Percentiles rank a stretch among this genome's conserved stretches.
These are phyloP conservation scores for Apteryx owenii DNA, from an alignment of 2,113 vertebrate genomes.

Conservation along the genomic window DNA sequence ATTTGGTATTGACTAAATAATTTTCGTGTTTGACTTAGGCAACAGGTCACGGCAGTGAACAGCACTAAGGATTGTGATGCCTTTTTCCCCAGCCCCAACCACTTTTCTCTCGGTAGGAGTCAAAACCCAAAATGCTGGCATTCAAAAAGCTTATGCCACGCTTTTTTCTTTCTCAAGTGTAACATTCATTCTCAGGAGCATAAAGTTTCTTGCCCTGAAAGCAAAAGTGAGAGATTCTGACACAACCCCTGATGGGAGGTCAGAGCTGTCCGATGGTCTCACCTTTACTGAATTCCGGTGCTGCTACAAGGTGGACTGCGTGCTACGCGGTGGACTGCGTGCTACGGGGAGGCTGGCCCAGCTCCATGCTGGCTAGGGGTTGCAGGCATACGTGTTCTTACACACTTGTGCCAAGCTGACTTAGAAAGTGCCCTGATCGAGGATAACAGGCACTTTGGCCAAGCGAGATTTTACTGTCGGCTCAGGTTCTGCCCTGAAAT, in stretches of 20 bases:
- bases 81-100: neutral
- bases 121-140: neutral
- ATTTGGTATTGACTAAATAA: neutral
- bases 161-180: neutral
- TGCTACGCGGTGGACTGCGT: no score
- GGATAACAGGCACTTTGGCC: neutral
- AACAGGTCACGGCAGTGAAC: neutral
- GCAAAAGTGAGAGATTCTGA: neutral
- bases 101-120: neutral
- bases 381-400: accelerated
- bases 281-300: neutral
- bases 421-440: neutral
- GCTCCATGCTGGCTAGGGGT: neutral
- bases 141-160: no score
- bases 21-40: neutral
- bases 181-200: neutral
- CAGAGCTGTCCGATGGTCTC: neutral
- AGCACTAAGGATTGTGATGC: neutral
- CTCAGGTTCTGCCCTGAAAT: neutral
- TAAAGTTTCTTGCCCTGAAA: neutral
- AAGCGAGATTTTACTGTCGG: neutral
- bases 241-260: neutral
- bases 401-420: neutral
- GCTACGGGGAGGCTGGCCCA: neutral
- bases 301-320: no score